Evolutionary conservation across 2,113 vertebrate species (phyloP).

Genomic region (Leucosticte australis): DNA sequence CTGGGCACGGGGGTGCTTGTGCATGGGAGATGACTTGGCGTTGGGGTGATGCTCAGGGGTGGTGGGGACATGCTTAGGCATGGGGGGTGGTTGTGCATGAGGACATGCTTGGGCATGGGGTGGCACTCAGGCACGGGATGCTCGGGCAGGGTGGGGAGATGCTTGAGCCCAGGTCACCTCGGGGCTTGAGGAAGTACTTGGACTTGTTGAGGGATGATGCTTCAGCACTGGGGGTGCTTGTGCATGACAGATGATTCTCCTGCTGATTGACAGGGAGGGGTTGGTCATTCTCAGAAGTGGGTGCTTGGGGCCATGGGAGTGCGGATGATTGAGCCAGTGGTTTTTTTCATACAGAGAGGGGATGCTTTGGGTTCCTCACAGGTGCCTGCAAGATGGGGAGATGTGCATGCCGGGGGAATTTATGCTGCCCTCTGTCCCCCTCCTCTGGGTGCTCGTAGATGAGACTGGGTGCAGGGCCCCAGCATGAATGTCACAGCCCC

Average conservation of each 20-base stretch:
- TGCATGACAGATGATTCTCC: background rate
- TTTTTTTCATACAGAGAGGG: background rate
- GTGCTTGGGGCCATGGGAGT: background rate
- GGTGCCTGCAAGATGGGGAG: background rate
- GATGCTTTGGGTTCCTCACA: background rate
- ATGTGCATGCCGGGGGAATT: background rate
- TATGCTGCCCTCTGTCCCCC: background rate
- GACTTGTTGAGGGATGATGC: background rate
- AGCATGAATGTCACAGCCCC: rapidly evolving
- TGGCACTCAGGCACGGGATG: background rate
- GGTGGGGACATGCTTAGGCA: background rate
- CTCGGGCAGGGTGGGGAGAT: background rate
- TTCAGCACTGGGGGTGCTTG: background rate
- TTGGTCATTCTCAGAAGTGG: background rate
- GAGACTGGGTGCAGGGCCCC: background rate
- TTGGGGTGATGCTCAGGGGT: background rate
- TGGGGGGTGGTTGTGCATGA: background rate
- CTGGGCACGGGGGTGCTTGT: no score
- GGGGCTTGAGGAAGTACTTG: background rate
- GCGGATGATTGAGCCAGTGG: background rate
- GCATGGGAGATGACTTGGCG: background rate
- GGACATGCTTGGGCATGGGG: background rate
- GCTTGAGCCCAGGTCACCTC: background rate
- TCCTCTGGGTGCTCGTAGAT: background rate
- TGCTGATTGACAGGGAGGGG: background rate